Conservation (phyloP, 2,113 vertebrate species). For the Ceuthmochares aereus region DNA sequence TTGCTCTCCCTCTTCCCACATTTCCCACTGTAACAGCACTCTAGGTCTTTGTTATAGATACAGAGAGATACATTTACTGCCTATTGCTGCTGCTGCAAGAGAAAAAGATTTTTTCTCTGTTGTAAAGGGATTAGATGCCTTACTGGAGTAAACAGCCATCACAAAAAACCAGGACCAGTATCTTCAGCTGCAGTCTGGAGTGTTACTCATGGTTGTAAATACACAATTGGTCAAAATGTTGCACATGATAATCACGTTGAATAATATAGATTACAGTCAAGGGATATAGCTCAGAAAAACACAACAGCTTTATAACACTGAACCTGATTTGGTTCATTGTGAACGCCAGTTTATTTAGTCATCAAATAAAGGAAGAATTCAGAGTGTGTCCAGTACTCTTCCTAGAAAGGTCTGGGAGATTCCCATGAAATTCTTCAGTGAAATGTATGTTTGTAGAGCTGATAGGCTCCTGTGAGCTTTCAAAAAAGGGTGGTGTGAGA, state of each 20-base stretch:
- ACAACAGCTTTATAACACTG: not conserved
- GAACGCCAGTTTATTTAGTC: not conserved
- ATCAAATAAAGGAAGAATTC: not conserved
- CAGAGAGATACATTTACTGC: not conserved
- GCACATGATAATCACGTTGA: conserved; percentile 99
- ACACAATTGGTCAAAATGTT: conserved; percentile 99
- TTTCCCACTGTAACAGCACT: not conserved
- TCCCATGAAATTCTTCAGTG: not conserved
- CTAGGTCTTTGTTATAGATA: not conserved
- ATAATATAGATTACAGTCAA: conserved; percentile 90
- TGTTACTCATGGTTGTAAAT: conserved; percentile 99
- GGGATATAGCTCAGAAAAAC: conserved; percentile 67
- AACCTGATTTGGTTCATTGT: not conserved
- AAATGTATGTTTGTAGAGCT: not conserved
- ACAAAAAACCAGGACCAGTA: not conserved
- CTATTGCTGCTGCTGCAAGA: not conserved
- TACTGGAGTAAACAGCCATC: not conserved
- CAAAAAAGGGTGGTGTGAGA: not conserved
- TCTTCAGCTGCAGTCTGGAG: conserved; percentile 70
- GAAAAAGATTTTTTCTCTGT: not conserved
- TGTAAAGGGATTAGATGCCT: not conserved
- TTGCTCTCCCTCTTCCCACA: not conserved
- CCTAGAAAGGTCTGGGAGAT: not conserved
- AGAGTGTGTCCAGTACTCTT: not conserved
- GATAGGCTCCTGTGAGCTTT: not conserved